Conservation (phyloP, 2,797 vertebrate genomes). For the Hipposideros larvatus region DNA sequence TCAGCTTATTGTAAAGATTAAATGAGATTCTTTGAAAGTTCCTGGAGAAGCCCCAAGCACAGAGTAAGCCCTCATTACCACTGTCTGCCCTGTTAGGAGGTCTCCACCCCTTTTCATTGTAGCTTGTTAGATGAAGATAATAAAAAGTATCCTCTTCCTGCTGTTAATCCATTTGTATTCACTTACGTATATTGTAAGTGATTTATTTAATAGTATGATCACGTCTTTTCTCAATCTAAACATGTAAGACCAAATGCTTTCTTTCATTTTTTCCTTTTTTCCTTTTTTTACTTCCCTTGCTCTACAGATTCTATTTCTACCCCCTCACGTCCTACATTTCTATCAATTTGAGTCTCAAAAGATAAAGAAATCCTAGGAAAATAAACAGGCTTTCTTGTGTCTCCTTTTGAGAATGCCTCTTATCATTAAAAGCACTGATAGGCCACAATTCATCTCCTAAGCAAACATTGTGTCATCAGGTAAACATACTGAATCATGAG, state of each 20-base stretch:
- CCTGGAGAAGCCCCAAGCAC: fast-evolving
- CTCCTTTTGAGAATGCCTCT: background rate
- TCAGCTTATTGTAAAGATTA: fast-evolving
- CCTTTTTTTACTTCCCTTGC: background rate
- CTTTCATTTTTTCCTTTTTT: background rate
- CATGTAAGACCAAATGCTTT: background rate
- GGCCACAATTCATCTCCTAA: background rate
- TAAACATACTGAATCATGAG: too few relatives aligned
- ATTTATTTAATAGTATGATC: background rate
- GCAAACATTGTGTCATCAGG: background rate
- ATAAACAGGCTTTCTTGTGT: background rate
- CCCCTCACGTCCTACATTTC: background rate
- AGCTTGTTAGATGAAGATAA: too few relatives aligned
- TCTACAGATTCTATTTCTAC: background rate
- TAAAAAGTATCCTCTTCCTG: background rate
- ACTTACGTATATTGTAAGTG: background rate
- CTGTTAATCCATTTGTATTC: background rate
- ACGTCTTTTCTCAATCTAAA: background rate
- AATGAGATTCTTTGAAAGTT: background rate
- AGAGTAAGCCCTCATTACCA: fast-evolving
- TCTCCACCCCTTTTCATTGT: fast-evolving
- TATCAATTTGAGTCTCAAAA: background rate
- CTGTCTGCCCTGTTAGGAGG: background rate
- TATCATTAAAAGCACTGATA: too few relatives aligned
- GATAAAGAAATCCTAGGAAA: background rate